These are phyloP conservation scores for Leptodirus hochenwartii DNA, from an alignment of 2,888 invertebrate genomes.

Conservation along the genomic window DNA sequence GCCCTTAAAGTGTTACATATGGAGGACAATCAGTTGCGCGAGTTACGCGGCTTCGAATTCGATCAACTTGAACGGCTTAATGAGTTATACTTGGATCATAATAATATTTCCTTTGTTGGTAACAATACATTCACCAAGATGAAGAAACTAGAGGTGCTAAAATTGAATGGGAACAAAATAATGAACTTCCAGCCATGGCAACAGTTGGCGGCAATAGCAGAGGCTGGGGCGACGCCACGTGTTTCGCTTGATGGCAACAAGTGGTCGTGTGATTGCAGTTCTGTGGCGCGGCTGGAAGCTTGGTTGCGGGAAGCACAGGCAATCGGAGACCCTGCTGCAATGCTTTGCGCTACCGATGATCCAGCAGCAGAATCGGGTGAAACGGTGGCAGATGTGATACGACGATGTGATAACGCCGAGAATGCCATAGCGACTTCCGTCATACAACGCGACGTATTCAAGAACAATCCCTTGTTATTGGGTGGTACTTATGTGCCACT, in stretches of 20 bases:
- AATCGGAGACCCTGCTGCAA: conserved; percentile 46
- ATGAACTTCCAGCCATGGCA: conserved; percentile 52
- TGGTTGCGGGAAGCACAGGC: conserved; percentile 51
- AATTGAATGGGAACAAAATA: conserved; percentile 61
- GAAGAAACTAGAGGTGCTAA: conserved; percentile 49
- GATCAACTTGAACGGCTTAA: conserved; percentile 53
- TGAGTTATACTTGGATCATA: conserved; percentile 59
- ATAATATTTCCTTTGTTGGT: conserved; percentile 51
- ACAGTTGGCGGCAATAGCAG: conserved; percentile 41
- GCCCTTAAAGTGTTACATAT: conserved; percentile 56
- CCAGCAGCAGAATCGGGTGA: conserved; percentile 23
- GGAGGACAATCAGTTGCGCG: conserved; percentile 54
- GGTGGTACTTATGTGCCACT: conserved; percentile 58
- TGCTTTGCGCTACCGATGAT: conserved; percentile 44
- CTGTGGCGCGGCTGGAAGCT: conserved; percentile 45
- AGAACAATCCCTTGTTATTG: conserved; percentile 43
- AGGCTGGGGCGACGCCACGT: conserved; percentile 34
- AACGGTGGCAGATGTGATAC: conserved; percentile 33
- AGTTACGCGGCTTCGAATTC: conserved; percentile 60
- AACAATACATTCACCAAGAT: conserved; percentile 61
- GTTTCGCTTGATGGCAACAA: conserved; percentile 59
- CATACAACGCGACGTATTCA: conserved; percentile 28
- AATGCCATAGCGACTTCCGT: conserved; percentile 43
- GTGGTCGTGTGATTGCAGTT: conserved; percentile 70
- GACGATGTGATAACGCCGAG: conserved; percentile 44